These are phyloP conservation scores for Poeciliopsis turneri DNA, from an alignment of 2,797 vertebrate genomes.

Conservation along the genomic window DNA sequence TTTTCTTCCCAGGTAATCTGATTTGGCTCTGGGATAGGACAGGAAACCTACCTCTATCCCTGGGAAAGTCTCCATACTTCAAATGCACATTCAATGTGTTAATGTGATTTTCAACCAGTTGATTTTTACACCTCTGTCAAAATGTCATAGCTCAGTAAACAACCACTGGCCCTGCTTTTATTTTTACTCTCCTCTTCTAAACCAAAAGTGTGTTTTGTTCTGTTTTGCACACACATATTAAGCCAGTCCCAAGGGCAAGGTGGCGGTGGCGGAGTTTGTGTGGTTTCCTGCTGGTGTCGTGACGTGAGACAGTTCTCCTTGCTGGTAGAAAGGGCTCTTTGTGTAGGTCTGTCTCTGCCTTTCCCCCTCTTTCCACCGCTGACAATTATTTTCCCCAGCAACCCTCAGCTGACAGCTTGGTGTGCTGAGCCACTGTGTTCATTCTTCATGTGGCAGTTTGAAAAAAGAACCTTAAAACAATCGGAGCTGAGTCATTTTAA, in stretches of 20 bases:
- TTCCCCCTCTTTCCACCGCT: conserved; percentile 50
- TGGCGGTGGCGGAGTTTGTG: conserved; percentile 58
- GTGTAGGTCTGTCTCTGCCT: conserved; percentile 58
- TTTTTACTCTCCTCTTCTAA: conserved; percentile 28
- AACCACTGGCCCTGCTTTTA: conserved; percentile 32
- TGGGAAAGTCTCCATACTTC: not conserved
- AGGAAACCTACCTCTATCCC: not conserved
- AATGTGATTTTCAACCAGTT: conserved; percentile 61
- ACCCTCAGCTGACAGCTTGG: conserved; percentile 58
- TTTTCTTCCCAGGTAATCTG: not conserved
- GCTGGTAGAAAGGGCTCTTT: conserved; percentile 73
- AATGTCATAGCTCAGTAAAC: conserved; percentile 77
- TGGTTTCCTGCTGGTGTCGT: conserved; percentile 79
- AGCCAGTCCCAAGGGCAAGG: conserved; percentile 49
- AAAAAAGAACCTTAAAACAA: not conserved
- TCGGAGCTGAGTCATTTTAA: conserved; percentile 17
- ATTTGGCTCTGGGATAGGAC: not conserved
- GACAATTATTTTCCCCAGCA: conserved; percentile 70
- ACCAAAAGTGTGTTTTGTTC: not conserved
- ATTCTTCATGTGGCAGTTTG: conserved; percentile 24
- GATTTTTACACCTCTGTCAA: conserved; percentile 81
- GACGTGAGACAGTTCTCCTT: conserved; percentile 68
- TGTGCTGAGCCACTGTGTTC: conserved; percentile 51
- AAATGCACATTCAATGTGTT: conserved; percentile 46
- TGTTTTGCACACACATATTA: conserved; percentile 10